phyloP scores from a whole-genome alignment of 2,888 invertebrate species.

The Cephonodes hylas region DNA sequence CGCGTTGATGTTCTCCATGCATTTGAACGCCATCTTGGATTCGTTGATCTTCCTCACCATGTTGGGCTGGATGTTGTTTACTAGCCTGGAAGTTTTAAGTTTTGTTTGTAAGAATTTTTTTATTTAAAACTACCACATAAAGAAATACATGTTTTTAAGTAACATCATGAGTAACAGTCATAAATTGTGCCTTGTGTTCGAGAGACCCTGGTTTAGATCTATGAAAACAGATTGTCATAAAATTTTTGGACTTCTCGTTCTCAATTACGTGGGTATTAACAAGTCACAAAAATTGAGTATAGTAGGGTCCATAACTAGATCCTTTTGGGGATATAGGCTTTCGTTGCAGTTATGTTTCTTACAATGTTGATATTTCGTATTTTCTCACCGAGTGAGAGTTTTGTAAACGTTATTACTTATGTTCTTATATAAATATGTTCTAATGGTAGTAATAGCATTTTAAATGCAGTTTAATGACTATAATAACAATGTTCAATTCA shows the following conservation, averaged over 20 bases:
- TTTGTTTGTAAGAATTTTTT: background rate
- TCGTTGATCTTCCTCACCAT: slow-evolving; percentile 95
- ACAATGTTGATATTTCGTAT: background rate
- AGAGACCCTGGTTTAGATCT: no score
- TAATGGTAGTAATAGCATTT: background rate
- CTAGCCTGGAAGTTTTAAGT: slow-evolving; percentile 82
- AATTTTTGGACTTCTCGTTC: no score
- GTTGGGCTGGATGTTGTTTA: slow-evolving; percentile 91
- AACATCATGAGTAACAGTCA: no score
- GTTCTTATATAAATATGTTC: background rate
- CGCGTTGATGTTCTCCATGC: slow-evolving; percentile 99
- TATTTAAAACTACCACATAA: background rate
- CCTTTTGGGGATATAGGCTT: no score
- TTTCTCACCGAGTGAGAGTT: background rate
- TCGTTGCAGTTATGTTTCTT: background rate
- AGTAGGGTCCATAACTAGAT: no score
- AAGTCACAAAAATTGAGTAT: no score
- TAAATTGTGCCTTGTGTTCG: no score
- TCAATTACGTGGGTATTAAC: no score
- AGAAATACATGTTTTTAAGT: background rate
- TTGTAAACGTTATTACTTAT: background rate
- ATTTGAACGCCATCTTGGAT: slow-evolving; percentile 96
- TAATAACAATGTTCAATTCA: background rate
- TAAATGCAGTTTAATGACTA: background rate
- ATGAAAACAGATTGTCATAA: no score